Evolutionary conservation across 2,113 vertebrate genomes (phyloP).

Genomic region (Ptyas mucosa): DNA sequence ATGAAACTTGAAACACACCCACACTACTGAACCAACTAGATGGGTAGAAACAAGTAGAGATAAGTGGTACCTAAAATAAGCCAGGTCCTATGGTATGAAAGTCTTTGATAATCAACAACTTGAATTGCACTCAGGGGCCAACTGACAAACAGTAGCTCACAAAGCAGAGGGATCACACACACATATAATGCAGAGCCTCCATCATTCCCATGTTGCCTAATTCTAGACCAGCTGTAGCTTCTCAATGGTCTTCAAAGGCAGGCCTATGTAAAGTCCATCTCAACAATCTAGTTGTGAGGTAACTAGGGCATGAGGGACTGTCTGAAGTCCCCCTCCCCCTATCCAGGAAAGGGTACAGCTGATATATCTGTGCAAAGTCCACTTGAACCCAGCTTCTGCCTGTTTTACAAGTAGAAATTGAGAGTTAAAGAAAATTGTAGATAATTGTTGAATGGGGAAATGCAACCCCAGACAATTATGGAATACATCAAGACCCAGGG

Average conservation of each 20-base stretch:
- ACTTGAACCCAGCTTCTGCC: neutral
- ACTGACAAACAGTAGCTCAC: neutral
- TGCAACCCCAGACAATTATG: neutral
- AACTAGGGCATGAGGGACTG: neutral
- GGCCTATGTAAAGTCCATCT: neutral
- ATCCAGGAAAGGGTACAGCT: neutral
- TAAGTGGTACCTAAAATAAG: neutral
- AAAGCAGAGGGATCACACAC: neutral
- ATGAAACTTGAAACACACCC: neutral
- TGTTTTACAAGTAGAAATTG: neutral
- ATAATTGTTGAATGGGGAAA: neutral
- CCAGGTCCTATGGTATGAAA: neutral
- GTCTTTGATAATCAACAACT: neutral
- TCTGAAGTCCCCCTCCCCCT: accelerated
- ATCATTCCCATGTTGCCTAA: neutral
- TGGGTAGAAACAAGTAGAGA: neutral
- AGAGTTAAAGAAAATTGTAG: neutral
- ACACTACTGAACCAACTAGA: neutral
- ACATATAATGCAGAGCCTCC: too few species aligned
- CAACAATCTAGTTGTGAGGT: neutral
- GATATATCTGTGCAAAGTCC: neutral
- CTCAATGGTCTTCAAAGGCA: neutral
- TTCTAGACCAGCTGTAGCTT: neutral
- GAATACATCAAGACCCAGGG: neutral
- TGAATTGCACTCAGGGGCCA: neutral